These are phyloP conservation scores for Scaptomyza graminum DNA, from an alignment of 1,140 invertebrate genomes.

Conservation along the genomic window DNA sequence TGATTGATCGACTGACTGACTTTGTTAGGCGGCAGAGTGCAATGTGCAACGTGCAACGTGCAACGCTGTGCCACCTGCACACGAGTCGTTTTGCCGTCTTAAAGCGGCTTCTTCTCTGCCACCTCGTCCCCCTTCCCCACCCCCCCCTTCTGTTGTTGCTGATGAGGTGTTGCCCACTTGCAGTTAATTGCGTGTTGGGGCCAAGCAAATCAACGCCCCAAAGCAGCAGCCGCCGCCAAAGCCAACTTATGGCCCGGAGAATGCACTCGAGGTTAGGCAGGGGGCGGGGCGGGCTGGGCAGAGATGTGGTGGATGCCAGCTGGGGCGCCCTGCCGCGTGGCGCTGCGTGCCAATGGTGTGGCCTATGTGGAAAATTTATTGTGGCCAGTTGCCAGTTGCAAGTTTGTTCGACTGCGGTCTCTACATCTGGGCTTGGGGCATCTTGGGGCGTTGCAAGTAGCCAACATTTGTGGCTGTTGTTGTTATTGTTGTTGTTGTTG, in stretches of 20 bases:
- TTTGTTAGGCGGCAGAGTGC: neutral
- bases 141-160: neutral
- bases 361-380: constrained; percentile 70
- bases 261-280: constrained; percentile 13
- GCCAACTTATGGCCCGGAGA: constrained; percentile 50
- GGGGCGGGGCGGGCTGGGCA: too few relatives aligned
- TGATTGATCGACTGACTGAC: constrained; percentile 36
- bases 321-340: constrained; percentile 47
- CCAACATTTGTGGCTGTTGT: neutral
- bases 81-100: too few relatives aligned
- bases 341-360: constrained; percentile 23
- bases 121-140: neutral
- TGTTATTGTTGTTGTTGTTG: constrained; percentile 49
- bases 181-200: constrained; percentile 75
- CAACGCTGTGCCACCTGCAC: neutral
- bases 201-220: constrained; percentile 68
- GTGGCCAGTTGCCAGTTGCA: constrained; percentile 56
- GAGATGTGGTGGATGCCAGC: neutral
- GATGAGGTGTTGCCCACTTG: constrained; percentile 75
- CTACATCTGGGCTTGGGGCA: constrained; percentile 33
- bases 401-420: neutral
- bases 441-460: constrained; percentile 52
- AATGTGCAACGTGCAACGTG: constrained; percentile 17
- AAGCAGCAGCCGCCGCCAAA: constrained; percentile 20
- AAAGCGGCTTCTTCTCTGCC: too few relatives aligned